phyloP scores from a whole-genome alignment of 2,888 invertebrate genomes.

The Conus canariensis region DNA sequence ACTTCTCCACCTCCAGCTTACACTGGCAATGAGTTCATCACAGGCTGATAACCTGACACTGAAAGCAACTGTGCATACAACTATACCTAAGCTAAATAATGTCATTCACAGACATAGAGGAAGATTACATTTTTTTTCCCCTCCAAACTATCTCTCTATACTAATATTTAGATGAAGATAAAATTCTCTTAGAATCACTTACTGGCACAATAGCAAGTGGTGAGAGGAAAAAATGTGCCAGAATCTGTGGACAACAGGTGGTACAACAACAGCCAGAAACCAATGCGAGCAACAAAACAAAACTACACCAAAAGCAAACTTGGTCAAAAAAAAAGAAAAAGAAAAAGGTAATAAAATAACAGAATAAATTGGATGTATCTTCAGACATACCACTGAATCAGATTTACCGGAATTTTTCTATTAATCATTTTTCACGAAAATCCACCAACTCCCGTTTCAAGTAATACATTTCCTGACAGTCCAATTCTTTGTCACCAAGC shows the following conservation, averaged over 20 bases:
- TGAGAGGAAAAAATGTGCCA: not conserved
- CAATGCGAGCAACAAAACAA: not conserved
- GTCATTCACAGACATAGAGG: not conserved
- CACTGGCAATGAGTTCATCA: not conserved
- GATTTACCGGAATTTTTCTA: not conserved
- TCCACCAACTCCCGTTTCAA: not conserved
- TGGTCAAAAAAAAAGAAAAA: not conserved
- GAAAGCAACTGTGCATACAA: not conserved
- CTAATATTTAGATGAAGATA: not conserved
- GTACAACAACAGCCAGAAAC: not conserved
- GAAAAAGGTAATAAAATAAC: not conserved
- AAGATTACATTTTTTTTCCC: not conserved
- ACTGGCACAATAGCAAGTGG: constrained; percentile 2
- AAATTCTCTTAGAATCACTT: not conserved
- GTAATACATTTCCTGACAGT: not conserved
- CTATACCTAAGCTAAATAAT: not conserved
- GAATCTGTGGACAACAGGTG: not conserved
- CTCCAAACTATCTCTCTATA: not conserved
- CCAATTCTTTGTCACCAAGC: not conserved
- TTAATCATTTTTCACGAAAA: not conserved
- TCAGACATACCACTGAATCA: constrained; percentile 8
- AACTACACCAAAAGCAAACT: not conserved
- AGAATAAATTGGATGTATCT: not conserved
- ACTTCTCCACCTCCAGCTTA: not conserved
- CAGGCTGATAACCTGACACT: not conserved